phyloP scores from a whole-genome alignment of 1,140 invertebrate genomes.

The Drosophila tropicalis region DNA sequence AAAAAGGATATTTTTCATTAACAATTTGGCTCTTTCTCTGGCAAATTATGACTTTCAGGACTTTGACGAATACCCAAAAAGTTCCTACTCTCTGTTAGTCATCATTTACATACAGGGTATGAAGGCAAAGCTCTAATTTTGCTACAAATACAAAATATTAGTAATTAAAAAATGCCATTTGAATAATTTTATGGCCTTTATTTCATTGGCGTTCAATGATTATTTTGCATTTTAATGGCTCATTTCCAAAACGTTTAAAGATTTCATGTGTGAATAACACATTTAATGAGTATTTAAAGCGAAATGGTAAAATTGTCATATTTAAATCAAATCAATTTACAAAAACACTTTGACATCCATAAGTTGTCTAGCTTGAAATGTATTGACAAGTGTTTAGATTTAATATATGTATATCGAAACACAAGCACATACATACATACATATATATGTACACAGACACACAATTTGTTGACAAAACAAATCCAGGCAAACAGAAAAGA shows the following conservation, averaged over 20 bases:
- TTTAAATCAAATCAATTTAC: slow-evolving; percentile 43
- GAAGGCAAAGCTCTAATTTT: not conserved
- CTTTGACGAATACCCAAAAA: not conserved
- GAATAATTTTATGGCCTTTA: not conserved
- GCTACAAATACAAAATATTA: too few relatives aligned
- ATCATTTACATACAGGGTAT: not conserved
- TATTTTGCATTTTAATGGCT: slow-evolving; percentile 22
- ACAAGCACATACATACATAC: too few relatives aligned
- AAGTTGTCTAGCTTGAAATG: slow-evolving; percentile 42
- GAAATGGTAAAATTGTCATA: slow-evolving; percentile 25
- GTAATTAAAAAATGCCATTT: too few relatives aligned
- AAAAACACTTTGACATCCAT: slow-evolving; percentile 28
- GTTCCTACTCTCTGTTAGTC: not conserved
- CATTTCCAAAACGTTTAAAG: slow-evolving; percentile 30
- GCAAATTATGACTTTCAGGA: not conserved
- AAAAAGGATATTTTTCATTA: too few relatives aligned
- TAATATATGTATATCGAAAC: too few relatives aligned
- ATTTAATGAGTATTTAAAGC: not conserved
- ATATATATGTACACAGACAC: not conserved
- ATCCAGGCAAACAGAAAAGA: not conserved
- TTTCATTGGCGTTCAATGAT: not conserved
- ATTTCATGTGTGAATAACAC: not conserved
- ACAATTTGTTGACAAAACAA: not conserved
- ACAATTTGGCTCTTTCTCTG: too few relatives aligned
- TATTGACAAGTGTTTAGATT: slow-evolving; percentile 58